phyloP scores from a whole-genome alignment of 1,140 invertebrate genomes.

The Drosophila triauraria region DNA sequence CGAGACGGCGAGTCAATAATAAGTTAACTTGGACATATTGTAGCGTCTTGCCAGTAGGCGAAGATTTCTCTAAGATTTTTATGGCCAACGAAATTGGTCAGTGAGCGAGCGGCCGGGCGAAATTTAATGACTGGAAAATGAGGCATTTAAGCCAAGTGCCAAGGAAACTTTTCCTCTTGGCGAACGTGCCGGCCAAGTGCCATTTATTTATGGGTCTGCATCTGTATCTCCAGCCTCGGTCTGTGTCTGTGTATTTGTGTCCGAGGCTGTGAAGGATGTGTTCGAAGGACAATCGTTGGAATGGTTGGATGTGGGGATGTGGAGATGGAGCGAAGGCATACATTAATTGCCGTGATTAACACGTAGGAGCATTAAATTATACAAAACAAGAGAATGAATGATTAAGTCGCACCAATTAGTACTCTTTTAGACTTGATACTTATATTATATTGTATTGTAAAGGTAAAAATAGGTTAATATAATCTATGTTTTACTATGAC shows the following conservation, averaged over 20 bases:
- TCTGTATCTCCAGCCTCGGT: constrained; percentile 42
- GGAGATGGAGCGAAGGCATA: constrained; percentile 31
- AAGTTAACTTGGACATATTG: constrained; percentile 66
- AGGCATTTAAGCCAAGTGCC: constrained; percentile 80
- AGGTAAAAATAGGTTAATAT: neutral
- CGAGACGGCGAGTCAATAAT: constrained; percentile 67
- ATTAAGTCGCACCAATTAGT: neutral
- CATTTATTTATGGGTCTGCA: constrained; percentile 71
- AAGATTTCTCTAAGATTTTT: constrained; percentile 60
- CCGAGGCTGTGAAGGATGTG: constrained; percentile 25
- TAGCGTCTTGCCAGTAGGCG: constrained; percentile 7
- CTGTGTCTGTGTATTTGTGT: constrained; percentile 27
- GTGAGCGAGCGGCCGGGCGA: constrained; percentile 42
- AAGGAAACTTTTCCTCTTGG: constrained; percentile 42
- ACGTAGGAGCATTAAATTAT: constrained; percentile 80
- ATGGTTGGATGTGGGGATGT: constrained; percentile 31
- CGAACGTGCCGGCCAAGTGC: constrained; percentile 65
- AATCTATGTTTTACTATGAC: too few species aligned
- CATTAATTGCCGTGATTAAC: constrained; percentile 81
- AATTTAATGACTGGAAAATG: constrained; percentile 83
- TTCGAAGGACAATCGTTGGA: constrained; percentile 26
- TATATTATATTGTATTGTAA: neutral
- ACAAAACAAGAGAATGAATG: constrained; percentile 28
- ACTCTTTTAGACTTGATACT: neutral
- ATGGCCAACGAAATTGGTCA: constrained; percentile 72